phyloP scores from a whole-genome alignment of 2,888 invertebrate species.

The Luffia ferchaultella region DNA sequence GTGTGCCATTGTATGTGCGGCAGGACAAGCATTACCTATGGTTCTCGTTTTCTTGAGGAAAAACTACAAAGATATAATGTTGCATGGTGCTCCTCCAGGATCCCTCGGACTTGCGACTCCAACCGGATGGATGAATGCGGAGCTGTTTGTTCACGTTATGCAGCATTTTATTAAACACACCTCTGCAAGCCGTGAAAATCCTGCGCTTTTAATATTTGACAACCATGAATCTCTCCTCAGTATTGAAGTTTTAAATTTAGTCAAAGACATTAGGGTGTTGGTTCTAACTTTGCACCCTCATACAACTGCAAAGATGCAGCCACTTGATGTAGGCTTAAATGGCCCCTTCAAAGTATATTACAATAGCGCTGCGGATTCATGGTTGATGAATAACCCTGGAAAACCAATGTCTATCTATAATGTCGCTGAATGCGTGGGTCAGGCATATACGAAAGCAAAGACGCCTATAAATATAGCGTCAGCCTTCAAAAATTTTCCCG shows the following conservation, averaged over 20 bases:
- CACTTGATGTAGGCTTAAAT: not conserved
- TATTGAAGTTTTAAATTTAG: not conserved
- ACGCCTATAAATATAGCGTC: not conserved
- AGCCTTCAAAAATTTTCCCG: not conserved
- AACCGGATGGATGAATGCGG: not conserved
- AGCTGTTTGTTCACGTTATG: not conserved
- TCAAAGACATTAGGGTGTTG: not conserved
- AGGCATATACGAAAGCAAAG: not conserved
- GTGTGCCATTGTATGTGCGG: not conserved
- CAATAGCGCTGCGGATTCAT: not conserved
- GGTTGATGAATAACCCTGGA: not conserved
- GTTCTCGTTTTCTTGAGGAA: not conserved
- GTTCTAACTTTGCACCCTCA: not conserved
- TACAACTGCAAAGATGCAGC: not conserved
- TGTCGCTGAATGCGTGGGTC: conserved; percentile 1
- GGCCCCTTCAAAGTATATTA: not conserved
- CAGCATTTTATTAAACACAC: not conserved
- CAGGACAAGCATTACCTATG: not conserved
- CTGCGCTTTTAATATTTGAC: not conserved
- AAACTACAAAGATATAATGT: conserved; percentile 1
- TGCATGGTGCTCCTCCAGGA: not conserved
- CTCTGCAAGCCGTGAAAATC: not conserved
- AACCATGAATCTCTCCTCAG: not conserved
- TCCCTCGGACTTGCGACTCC: not conserved
- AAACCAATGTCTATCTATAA: not conserved